A percentile compares a stretch with the other conserved stretches of the same genome.
Conservation (phyloP, 2,888 invertebrate species). For the Mayetiola destructor region DNA sequence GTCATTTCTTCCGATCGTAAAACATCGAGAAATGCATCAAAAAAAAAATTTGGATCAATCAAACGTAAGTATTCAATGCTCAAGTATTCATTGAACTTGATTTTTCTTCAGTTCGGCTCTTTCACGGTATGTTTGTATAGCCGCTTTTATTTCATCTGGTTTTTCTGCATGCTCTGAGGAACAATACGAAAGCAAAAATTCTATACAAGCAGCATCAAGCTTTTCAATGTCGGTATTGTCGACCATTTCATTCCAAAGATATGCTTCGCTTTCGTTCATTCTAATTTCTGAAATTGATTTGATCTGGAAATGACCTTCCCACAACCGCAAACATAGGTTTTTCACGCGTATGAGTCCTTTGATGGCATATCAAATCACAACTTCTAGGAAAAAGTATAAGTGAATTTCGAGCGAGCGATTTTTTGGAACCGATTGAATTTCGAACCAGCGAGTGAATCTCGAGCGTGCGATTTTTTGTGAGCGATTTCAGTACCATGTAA, state of each 20-base stretch:
- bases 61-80: slow-evolving; percentile 63
- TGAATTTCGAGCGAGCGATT: no score
- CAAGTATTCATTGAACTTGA: slow-evolving; percentile 46
- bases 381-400: no score
- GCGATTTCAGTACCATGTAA: no score
- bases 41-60: slow-evolving; percentile 61
- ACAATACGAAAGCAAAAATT: slow-evolving; percentile 48
- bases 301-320: no score
- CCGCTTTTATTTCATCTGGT: slow-evolving; percentile 52
- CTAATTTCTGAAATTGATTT: slow-evolving; percentile 9
- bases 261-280: slow-evolving; percentile 26
- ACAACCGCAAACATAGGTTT: no score
- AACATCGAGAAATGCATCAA: slow-evolving; percentile 88
- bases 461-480: no score
- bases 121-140: slow-evolving; percentile 57
- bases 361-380: no score
- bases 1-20: slow-evolving; percentile 93
- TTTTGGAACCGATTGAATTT: no score
- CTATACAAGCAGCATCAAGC: slow-evolving; percentile 40
- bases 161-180: slow-evolving; percentile 42
- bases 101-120: slow-evolving; percentile 44
- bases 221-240: slow-evolving; percentile 39
- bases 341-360: no score
- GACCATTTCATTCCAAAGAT: slow-evolving; percentile 40
- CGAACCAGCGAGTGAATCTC: no score